A percentile compares a stretch with the other conserved stretches of the same genome.
Evolutionary conservation across 2,888 invertebrate genomes (phyloP).

Genomic region (Archaeoteleia sp.): DNA sequence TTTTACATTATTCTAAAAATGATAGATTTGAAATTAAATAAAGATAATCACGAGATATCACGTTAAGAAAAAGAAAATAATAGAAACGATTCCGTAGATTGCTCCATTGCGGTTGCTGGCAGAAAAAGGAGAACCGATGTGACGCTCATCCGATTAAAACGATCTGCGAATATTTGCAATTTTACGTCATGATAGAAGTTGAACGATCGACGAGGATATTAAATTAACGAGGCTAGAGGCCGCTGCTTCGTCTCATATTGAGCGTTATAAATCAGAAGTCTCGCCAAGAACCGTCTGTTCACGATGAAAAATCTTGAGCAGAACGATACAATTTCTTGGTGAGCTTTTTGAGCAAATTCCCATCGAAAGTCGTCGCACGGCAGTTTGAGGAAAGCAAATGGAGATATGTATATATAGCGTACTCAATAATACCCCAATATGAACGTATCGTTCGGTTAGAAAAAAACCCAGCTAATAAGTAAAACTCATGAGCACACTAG

Average conservation of each 20-base stretch:
- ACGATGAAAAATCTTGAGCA: slow-evolving; percentile 28
- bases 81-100: no score
- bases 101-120: no score
- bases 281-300: slow-evolving; percentile 25
- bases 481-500: no score
- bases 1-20: no score
- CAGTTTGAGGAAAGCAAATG: slow-evolving; percentile 11
- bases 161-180: slow-evolving; percentile 31
- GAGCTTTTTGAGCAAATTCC: slow-evolving; percentile 30
- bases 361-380: slow-evolving; percentile 21
- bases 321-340: slow-evolving; percentile 41
- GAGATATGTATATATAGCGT: slow-evolving; percentile 4
- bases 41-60: no score
- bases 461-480: slow-evolving; percentile 4
- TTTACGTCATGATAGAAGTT: slow-evolving; percentile 29
- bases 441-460: slow-evolving; percentile 9
- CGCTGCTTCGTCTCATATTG: slow-evolving; percentile 36
- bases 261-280: slow-evolving; percentile 37
- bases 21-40: no score
- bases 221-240: slow-evolving; percentile 38
- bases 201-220: slow-evolving; percentile 33
- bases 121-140: slow-evolving; percentile 1
- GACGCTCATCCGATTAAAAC: slow-evolving; percentile 23
- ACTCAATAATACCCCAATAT: slow-evolving; percentile 5
- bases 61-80: no score